These are phyloP conservation scores for Timandra comae DNA, from an alignment of 2,888 invertebrate species.

Conservation along the genomic window DNA sequence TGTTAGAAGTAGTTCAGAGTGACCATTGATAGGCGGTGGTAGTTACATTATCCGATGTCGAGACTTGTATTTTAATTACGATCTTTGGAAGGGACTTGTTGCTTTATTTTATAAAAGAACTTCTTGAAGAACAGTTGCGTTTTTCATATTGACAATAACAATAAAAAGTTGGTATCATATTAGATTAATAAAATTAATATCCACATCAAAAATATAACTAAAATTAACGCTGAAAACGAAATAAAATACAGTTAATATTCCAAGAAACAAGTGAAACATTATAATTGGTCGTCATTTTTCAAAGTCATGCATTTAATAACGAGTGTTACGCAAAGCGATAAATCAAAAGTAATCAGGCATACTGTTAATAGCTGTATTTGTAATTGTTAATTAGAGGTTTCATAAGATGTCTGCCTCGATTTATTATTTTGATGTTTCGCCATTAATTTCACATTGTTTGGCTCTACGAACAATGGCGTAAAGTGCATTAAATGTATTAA, in stretches of 20 bases:
- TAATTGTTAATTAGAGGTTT: slow-evolving; percentile 43
- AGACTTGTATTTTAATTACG: no score
- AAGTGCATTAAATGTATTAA: no score
- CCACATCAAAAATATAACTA: no score
- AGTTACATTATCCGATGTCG: no score
- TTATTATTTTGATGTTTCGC: slow-evolving; percentile 23
- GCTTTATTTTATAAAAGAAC: no score
- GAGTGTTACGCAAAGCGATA: slow-evolving; percentile 27
- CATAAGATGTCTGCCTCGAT: slow-evolving; percentile 33
- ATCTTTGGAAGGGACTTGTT: no score
- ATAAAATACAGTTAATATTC: slow-evolving; percentile 6
- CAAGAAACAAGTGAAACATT: slow-evolving; percentile 12
- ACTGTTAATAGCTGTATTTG: slow-evolving; percentile 41
- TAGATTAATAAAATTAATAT: no score
- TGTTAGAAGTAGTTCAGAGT: no score
- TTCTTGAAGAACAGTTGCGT: not conserved
- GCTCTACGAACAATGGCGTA: no score
- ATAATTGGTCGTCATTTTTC: slow-evolving; percentile 21
- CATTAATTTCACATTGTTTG: no score
- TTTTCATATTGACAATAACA: not conserved
- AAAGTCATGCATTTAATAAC: slow-evolving; percentile 25
- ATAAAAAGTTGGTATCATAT: no score
- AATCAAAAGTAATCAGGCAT: slow-evolving; percentile 30
- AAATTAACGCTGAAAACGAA: slow-evolving; percentile 2
- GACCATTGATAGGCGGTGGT: no score